Percentiles rank a stretch among this genome's conserved stretches.
Conservation (phyloP, 2,888 invertebrate genomes). For the Dexiosoma caninum region DNA sequence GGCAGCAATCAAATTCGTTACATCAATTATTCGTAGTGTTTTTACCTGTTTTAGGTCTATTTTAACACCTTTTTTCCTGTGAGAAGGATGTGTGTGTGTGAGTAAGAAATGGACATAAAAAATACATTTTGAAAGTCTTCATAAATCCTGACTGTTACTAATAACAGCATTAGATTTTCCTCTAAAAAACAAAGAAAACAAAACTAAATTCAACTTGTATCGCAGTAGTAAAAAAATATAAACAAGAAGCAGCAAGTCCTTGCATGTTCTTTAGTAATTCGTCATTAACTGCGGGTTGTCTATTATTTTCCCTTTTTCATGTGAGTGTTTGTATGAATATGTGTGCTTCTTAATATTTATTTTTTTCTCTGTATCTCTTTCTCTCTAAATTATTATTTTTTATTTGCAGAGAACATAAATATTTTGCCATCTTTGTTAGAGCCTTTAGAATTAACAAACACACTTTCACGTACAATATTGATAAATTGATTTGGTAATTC, state of each 20-base stretch:
- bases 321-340: too few species aligned
- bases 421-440: constrained; percentile 47
- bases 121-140: constrained; percentile 7
- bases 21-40: constrained; percentile 29
- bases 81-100: neutral
- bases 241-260: constrained; percentile 34
- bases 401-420: constrained; percentile 41
- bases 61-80: constrained; percentile 42
- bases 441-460: neutral
- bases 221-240: constrained; percentile 7
- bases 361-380: too few species aligned
- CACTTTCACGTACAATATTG: constrained; percentile 24
- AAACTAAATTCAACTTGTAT: neutral
- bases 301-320: constrained; percentile 66
- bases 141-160: neutral
- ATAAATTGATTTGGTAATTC: constrained; percentile 61
- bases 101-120: too few species aligned
- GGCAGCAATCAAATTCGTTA: too few species aligned
- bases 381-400: constrained; percentile 1
- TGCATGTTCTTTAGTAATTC: constrained; percentile 77
- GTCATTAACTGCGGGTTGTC: constrained; percentile 77
- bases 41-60: constrained; percentile 6
- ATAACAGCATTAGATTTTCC: neutral
- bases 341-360: constrained; percentile 44
- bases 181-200: neutral